Percentiles rank a stretch among this genome's conserved stretches.
phyloP scores from a whole-genome alignment of 2,797 vertebrate genomes.

The Masticophis lateralis region DNA sequence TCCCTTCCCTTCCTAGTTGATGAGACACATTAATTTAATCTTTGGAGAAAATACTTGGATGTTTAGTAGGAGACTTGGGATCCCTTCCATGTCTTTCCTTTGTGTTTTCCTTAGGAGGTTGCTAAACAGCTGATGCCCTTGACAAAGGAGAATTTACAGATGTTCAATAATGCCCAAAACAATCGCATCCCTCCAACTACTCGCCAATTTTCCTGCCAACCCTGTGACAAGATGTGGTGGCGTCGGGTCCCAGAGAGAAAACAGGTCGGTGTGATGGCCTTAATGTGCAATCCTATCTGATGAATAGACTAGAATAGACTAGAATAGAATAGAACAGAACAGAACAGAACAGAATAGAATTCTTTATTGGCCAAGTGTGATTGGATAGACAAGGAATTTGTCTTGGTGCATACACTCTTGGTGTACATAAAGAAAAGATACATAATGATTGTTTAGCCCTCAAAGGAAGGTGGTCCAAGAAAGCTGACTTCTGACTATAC shows the following conservation, averaged over 20 bases:
- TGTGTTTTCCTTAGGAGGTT: conserved; percentile 46
- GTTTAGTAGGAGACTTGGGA: not conserved
- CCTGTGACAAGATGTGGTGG: conserved; percentile 78
- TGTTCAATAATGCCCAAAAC: conserved; percentile 73
- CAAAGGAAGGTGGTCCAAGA: not conserved
- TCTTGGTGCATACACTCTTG: too few species aligned
- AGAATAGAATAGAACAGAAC: too few species aligned
- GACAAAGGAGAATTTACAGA: conserved; percentile 69
- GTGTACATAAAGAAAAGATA: too few species aligned
- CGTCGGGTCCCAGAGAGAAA: conserved; percentile 75
- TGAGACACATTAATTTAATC: not conserved
- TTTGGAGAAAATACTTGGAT: not conserved
- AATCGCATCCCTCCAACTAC: conserved; percentile 65
- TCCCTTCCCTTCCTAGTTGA: not conserved
- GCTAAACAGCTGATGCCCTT: conserved; percentile 60
- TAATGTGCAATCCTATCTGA: not conserved
- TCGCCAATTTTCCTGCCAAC: conserved; percentile 73
- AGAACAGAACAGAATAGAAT: too few species aligned
- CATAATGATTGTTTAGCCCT: not conserved
- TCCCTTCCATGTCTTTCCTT: not conserved
- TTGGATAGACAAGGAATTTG: too few species aligned
- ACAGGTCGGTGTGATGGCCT: conserved; percentile 57
- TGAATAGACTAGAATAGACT: not conserved
- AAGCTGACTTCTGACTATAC: not conserved
- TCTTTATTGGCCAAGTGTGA: too few species aligned